Evolutionary conservation across 1,140 invertebrate species (phyloP), one percentile per base, ranked within the genome.

Genomic region (Conopomorpha cramerella): DNA sequence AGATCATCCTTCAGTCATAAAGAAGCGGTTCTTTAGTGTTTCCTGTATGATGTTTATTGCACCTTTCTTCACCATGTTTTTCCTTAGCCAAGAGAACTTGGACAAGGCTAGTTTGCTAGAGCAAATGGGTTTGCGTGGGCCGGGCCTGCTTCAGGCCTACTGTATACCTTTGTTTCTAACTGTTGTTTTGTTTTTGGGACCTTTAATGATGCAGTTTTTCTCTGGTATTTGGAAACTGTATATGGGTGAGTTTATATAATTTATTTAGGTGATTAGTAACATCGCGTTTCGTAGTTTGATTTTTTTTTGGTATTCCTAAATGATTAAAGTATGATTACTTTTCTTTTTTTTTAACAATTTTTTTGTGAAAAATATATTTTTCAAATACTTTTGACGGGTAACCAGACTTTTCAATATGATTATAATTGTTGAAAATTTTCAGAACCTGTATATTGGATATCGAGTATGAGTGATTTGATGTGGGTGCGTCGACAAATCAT

Each of bases 401-500:
- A n/a, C n/a, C n/a, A n/a, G n/a, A n/a, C n/a, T n/a, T n/a, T n/a
- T n/a, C n/a, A n/a, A n/a, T n/a, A n/a, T n/a, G n/a, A n/a, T n/a
- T n/a, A n/a, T n/a, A n/a, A n/a, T n/a, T n/a, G n/a, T n/a, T n/a
- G n/a, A n/a, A n/a, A n/a, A n/a, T 13, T 58, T 58, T 31, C 39
- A 92, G 91, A 92, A 51, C 82, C 86, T 2, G 80, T 84, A 39
- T 89, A 88, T 57, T 93, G 91, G 91, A 59, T 84, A 12, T 81
- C 80, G 30, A 87, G 82, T 42, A 73, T 86, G 34, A 80, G 82
- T 49, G 90, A 90, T 56, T 78, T 93, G 34, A 84, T 91, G 12
- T 96, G 92, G 92, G 80, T 94, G 47, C 82, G 94, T 45, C 95
- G 94, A 64, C 87, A 93, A 63, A 68, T 97, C 19, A 90, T 96